Evolutionary conservation across 2,888 invertebrate species (phyloP).

Genomic region (Bedellia somnulentella): DNA sequence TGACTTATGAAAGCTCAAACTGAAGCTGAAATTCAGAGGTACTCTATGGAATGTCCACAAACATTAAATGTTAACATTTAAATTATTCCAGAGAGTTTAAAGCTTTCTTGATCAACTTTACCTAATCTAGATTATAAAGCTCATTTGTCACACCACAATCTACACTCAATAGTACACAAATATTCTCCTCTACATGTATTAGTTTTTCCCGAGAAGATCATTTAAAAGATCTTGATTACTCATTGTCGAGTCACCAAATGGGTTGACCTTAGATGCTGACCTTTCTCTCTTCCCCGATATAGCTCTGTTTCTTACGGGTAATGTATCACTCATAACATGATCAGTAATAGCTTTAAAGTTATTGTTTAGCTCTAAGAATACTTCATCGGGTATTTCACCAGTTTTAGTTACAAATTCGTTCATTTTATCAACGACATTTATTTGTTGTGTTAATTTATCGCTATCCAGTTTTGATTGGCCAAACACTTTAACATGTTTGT

Average conservation of each 20-base stretch:
- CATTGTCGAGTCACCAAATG: conserved; percentile 36
- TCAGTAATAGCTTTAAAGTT: conserved; percentile 42
- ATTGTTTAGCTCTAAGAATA: conserved; percentile 37
- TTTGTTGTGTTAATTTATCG: conserved; percentile 45
- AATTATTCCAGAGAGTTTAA: no score
- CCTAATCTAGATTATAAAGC: no score
- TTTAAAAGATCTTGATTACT: conserved; percentile 43
- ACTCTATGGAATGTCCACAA: no score
- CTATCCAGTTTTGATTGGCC: conserved; percentile 42
- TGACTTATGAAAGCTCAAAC: no score
- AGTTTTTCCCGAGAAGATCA: conserved; percentile 44
- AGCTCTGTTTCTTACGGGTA: conserved; percentile 28
- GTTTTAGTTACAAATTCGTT: conserved; percentile 41
- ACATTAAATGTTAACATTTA: no score
- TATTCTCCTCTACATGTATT: no score
- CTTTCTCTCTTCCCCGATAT: conserved; percentile 27
- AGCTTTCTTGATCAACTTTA: no score
- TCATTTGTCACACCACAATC: no score
- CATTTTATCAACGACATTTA: conserved; percentile 52
- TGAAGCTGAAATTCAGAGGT: no score
- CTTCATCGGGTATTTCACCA: conserved; percentile 27
- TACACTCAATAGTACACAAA: no score
- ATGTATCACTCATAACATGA: conserved; percentile 24
- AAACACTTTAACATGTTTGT: conserved; percentile 51
- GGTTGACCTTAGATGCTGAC: conserved; percentile 20